phyloP scores from a whole-genome alignment of 2,797 vertebrate genomes.

The Hydrocynus forskahlii region DNA sequence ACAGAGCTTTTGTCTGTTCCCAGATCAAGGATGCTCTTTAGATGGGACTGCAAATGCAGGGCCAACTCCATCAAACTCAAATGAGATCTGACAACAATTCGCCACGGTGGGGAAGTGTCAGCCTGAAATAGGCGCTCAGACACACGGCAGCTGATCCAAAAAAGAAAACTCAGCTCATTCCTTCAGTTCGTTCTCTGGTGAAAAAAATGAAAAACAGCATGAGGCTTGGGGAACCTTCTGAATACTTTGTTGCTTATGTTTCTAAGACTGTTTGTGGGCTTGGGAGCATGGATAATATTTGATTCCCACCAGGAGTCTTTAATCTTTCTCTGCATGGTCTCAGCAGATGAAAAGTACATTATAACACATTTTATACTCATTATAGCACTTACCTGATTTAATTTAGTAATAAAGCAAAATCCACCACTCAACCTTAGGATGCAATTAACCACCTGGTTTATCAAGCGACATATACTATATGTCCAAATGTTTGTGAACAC shows the following conservation, averaged over 20 bases:
- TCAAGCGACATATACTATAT: too few species aligned
- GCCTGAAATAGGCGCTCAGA: constrained; percentile 26
- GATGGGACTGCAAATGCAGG: constrained; percentile 20
- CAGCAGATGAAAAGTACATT: background rate
- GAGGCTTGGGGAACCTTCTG: background rate
- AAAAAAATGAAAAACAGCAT: background rate
- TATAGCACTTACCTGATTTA: too few species aligned
- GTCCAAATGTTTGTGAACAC: too few species aligned
- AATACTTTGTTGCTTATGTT: background rate
- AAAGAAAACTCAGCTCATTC: background rate
- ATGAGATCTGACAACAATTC: background rate
- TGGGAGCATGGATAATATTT: constrained; percentile 3
- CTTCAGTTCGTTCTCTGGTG: constrained; percentile 12
- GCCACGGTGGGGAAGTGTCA: background rate
- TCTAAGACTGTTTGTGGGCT: background rate
- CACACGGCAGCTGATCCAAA: constrained; percentile 3
- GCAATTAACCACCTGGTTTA: too few species aligned
- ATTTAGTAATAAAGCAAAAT: too few species aligned
- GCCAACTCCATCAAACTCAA: constrained; percentile 15
- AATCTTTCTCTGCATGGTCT: background rate
- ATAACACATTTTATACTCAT: too few species aligned
- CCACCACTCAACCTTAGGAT: too few species aligned
- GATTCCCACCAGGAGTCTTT: constrained; percentile 23
- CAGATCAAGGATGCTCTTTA: constrained; percentile 19
- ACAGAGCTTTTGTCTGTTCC: constrained; percentile 20